Base-by-base conservation (phyloP, 2,113 vertebrate genomes). In the Amia ocellicauda region DNA sequence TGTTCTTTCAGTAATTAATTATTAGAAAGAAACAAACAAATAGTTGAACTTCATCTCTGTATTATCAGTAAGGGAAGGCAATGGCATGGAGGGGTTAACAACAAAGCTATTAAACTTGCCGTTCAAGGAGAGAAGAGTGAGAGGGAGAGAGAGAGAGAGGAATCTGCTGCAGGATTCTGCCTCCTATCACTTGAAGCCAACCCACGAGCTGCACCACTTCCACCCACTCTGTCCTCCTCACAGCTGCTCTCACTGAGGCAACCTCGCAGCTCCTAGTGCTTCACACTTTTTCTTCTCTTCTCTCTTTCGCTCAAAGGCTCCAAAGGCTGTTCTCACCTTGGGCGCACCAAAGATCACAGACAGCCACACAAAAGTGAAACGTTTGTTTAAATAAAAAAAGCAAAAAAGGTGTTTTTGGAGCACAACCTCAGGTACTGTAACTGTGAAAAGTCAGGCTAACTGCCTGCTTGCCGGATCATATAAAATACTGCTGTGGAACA, bases 171-270 rank as follows among this genome's bases (percentile, higher is more conserved):
- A 36, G 31, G 31, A 36, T 51, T 36, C 31, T 47, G 40, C 40
- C 40, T 9, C 3, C 50, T 4, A n/a, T n/a, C 5, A 52, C n/a
- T n/a, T n/a, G 31, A 75, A 80, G 79, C 83, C 85, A 84, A 83
- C 87, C 84, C 86, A 87, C 87, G 75, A 81, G 62, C 82, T 85
- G 79, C 83, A 85, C 83, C 87, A 88, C 88, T 82, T 88, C 82
- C 86, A 79, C 87, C 81, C 82, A 80, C 79, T 70, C 74, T 87
- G 84, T 84, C 76, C 83, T 88, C 68, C 40, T 78, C 79, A 85
- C 85, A 77, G 80, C 85, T 88, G 87, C 86, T 86, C 86, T 87
- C 83, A 78, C 83, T 84, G 83, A 88, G 84, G 81, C 83, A 86
- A 78, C 71, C 86, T 90, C 86, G 77, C 88, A 86, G 84, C 82